Evolutionary conservation across 2,888 invertebrate species (phyloP).

Genomic region (Nephrotoma appendiculata): DNA sequence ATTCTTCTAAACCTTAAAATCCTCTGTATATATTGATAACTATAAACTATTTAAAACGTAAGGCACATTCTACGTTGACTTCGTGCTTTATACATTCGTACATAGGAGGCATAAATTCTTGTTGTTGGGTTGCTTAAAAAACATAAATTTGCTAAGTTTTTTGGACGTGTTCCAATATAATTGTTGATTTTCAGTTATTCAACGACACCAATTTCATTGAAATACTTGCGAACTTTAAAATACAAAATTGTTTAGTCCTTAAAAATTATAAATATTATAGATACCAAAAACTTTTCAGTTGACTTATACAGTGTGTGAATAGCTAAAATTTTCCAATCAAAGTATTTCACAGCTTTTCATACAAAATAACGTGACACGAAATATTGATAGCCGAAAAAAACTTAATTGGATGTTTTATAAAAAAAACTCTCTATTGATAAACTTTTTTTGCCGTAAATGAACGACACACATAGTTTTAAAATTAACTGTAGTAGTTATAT

Average conservation of each 20-base stretch:
- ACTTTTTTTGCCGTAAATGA: neutral
- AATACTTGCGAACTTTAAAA: neutral
- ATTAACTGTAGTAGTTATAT: neutral
- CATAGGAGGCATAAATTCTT: neutral
- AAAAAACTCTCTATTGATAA: neutral
- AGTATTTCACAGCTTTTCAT: neutral
- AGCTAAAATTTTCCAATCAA: neutral
- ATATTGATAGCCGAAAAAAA: neutral
- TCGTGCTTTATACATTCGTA: neutral
- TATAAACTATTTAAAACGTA: slow-evolving; percentile 37
- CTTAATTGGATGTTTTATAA: neutral
- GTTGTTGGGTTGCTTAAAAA: neutral
- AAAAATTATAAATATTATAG: neutral
- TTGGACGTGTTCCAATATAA: neutral
- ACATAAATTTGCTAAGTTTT: neutral
- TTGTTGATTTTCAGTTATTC: neutral
- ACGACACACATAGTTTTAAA: neutral
- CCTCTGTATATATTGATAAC: slow-evolving; percentile 52
- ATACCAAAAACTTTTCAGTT: neutral
- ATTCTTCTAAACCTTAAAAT: slow-evolving; percentile 43
- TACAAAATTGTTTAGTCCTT: neutral
- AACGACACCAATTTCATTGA: no score
- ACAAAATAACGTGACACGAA: neutral
- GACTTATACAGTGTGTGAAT: neutral
- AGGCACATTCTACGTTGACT: neutral